Evolutionary conservation across 2,113 vertebrate genomes (phyloP), one percentile per base, ranked within the genome.

Genomic region (Bufo gargarizans): DNA sequence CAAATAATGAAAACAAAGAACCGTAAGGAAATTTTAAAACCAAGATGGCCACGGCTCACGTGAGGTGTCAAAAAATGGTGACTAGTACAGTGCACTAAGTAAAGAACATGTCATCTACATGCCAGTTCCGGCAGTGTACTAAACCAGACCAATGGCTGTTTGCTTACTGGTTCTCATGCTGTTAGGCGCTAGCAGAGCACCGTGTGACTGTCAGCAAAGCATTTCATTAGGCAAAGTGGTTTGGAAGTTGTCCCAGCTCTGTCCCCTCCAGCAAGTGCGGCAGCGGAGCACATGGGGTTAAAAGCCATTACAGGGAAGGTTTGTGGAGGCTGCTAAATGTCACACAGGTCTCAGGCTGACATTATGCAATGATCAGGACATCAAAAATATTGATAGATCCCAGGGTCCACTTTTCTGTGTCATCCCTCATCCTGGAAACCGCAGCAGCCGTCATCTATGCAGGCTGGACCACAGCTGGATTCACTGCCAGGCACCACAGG

Each of bases 231-330:
- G 10, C 11, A 45, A 45, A 58, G 20, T 58, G 43, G 61, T 76
- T 63, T 86, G 84, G 84, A 86, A 14, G 33, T 17, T 4, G 3
- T 86, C 84, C 71, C 71, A 77, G 84, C 6, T 58, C 43, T 63
- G 22, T 71, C 50, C 82, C 63, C 82, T 84, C 82, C 47, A 84
- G 82, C 82, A 33, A 55, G 22, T 43, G 17, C 22, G 55, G 67
- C 82, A n/a, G 12, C 11, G 82, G 63, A 19, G 45, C 61, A 67
- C 43, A 22, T n/a, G 22, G 82, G 19, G 82, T 65, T 82, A 82
- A 22, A 69, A 11, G 10, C 61, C 61, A 16, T 56, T 43, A 58
- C 7, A 49, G 33, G 17, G 59, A 19, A 19, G 80, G 43, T 45
- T 65, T 47, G 43, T 11, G 80, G 3, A 19, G 16, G 7, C 80